Evolutionary conservation across 2,888 invertebrate species (phyloP).

Genomic region (Crossocerus cetratus): DNA sequence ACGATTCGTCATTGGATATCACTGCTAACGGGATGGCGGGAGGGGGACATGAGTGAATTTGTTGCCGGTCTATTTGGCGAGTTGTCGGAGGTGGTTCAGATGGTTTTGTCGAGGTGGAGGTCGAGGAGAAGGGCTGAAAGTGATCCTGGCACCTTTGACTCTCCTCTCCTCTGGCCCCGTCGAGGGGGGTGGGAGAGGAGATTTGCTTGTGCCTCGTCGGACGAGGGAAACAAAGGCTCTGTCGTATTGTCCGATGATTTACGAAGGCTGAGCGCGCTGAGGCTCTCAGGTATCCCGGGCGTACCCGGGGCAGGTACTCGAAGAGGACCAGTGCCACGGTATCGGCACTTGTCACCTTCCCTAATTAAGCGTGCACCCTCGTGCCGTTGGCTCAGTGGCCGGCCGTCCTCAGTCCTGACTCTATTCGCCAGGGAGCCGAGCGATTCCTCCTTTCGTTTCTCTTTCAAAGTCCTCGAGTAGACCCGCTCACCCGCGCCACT

Average conservation of each 20-base stretch:
- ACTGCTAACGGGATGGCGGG: neutral
- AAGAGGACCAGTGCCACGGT: slow-evolving; percentile 23
- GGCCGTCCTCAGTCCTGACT: slow-evolving; percentile 31
- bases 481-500: neutral
- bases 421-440: slow-evolving; percentile 3
- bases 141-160: no score
- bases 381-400: no score
- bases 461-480: slow-evolving; percentile 10
- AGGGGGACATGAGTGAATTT: no score
- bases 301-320: slow-evolving; percentile 42
- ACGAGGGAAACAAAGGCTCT: slow-evolving; percentile 22
- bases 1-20: slow-evolving; percentile 36
- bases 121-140: no score
- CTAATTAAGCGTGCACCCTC: slow-evolving; percentile 68
- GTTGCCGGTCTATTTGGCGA: no score
- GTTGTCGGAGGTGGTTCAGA: no score
- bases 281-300: slow-evolving; percentile 37
- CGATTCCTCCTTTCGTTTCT: no score
- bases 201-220: no score
- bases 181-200: no score
- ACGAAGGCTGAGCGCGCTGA: slow-evolving; percentile 26
- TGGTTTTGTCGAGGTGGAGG: no score
- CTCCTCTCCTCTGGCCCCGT: no score
- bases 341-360: slow-evolving; percentile 63
- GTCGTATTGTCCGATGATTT: slow-evolving; percentile 61